phyloP scores from a whole-genome alignment of 2,113 vertebrate genomes.

The Montifringilla adamsi region DNA sequence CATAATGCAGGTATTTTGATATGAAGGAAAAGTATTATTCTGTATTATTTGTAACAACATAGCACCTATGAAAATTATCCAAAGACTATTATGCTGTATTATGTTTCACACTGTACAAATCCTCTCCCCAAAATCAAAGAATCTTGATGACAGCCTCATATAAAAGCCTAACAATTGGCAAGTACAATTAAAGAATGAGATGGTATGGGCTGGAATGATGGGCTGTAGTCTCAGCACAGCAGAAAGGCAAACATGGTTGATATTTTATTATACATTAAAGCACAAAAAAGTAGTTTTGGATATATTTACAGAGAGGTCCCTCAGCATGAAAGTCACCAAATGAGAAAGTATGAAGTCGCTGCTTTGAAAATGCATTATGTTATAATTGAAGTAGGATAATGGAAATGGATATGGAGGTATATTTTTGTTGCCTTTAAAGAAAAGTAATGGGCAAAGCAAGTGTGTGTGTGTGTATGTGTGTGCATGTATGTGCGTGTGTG shows the following conservation, averaged over 20 bases:
- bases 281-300: neutral
- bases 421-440: neutral
- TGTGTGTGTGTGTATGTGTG: too few relatives aligned
- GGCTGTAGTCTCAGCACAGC: neutral
- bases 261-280: constrained; percentile 4
- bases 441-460: neutral
- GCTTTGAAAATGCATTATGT: neutral
- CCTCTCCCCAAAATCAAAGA: constrained; percentile 3
- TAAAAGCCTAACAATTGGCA: neutral
- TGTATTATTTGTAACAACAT: neutral
- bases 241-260: neutral
- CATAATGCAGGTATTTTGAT: neutral
- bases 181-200: constrained; percentile 19
- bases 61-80: neutral
- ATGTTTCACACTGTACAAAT: neutral
- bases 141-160: neutral
- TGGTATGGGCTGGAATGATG: neutral
- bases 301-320: neutral
- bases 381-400: neutral
- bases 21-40: constrained; percentile 9
- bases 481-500: too few relatives aligned
- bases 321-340: neutral
- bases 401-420: neutral
- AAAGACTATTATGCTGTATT: neutral
- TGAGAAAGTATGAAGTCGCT: neutral